phyloP scores from a whole-genome alignment of 37 sponge, comb jelly and placozoan species.

The Cliona cf. orientalis region DNA sequence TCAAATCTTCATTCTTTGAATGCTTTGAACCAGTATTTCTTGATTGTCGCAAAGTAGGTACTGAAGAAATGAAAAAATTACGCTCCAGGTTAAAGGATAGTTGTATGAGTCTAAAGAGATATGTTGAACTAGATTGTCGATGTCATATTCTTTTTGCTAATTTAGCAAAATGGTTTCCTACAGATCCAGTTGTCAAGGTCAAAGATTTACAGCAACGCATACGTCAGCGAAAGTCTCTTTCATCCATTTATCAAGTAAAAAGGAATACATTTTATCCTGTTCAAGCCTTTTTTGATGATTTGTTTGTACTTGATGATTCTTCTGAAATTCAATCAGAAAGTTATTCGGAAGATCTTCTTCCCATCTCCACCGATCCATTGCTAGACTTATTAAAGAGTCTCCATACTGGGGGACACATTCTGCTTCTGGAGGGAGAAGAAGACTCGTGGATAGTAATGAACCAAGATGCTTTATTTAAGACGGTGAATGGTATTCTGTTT shows the following conservation, averaged over 20 bases:
- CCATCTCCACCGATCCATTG: background rate
- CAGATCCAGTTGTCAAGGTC: background rate
- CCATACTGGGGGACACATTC: background rate
- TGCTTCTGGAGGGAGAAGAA: constrained; percentile 1
- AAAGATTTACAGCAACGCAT: background rate
- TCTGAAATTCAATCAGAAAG: background rate
- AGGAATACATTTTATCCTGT: no score
- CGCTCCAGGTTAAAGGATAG: background rate
- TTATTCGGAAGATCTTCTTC: background rate
- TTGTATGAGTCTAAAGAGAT: background rate
- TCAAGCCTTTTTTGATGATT: no score
- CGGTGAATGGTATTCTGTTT: constrained; percentile 14
- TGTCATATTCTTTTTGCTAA: background rate
- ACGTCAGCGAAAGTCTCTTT: no score
- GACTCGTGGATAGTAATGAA: constrained; percentile 21
- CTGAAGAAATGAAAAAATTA: background rate
- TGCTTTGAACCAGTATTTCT: background rate
- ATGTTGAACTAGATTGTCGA: background rate
- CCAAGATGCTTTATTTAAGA: background rate
- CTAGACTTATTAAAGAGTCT: constrained; percentile 1
- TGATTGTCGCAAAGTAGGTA: background rate
- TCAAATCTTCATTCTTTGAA: background rate
- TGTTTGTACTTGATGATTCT: no score
- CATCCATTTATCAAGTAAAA: no score
- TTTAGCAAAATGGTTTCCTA: background rate